phyloP scores from a whole-genome alignment of 2,888 invertebrate species.

The Pollenia griseotomentosa region DNA sequence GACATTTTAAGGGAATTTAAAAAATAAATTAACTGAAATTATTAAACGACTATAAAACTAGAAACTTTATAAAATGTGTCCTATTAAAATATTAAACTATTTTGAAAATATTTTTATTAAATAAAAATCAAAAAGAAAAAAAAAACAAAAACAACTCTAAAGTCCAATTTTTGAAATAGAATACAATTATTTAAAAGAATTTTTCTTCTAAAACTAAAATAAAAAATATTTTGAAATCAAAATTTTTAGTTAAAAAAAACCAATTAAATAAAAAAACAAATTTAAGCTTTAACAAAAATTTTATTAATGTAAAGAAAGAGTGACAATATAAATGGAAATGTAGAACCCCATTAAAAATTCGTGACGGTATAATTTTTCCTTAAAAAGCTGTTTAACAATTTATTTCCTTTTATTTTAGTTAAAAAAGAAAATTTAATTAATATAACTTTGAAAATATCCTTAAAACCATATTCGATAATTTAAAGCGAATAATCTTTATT shows the following conservation, averaged over 20 bases:
- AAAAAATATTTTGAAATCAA: neutral
- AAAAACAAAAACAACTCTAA: neutral
- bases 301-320: too few relatives aligned
- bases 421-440: too few relatives aligned
- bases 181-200: slow-evolving; percentile 1
- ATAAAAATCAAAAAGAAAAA: neutral
- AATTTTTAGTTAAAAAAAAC: neutral
- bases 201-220: slow-evolving; percentile 10
- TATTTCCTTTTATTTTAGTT: too few relatives aligned
- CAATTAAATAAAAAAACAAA: too few relatives aligned
- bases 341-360: too few relatives aligned
- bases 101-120: slow-evolving; percentile 43
- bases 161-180: slow-evolving; percentile 43
- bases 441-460: too few relatives aligned
- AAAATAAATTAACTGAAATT: slow-evolving; percentile 4
- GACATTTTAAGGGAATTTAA: slow-evolving; percentile 68
- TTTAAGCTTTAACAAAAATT: too few relatives aligned
- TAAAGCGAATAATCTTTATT: too few relatives aligned
- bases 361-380: too few relatives aligned
- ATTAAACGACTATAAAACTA: slow-evolving; percentile 33
- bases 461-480: too few relatives aligned
- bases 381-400: too few relatives aligned
- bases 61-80: slow-evolving; percentile 39
- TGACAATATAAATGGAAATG: too few relatives aligned
- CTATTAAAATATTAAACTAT: slow-evolving; percentile 41